Base-by-base conservation (phyloP, 2,888 invertebrate genomes). In the Xylota sylvarum region DNA sequence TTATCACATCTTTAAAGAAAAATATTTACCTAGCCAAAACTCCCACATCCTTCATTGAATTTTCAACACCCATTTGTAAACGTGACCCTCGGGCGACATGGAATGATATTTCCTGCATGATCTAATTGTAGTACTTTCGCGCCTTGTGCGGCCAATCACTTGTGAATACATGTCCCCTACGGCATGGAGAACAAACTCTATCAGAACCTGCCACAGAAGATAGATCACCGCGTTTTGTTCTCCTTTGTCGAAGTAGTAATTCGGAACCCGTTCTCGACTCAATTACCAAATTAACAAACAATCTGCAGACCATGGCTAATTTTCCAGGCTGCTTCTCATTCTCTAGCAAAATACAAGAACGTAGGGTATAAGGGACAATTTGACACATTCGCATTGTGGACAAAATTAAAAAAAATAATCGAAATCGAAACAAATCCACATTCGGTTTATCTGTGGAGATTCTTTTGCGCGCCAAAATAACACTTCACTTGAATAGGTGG, bases 401-500 rank as follows among this genome's bases (percentile, higher is more conserved):
- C 32, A 0, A 46, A 14, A 10, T 60, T 48, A 5, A n/a, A n/a
- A n/a, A n/a, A n/a, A 6, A 19, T 7, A 23, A 27, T 30, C 23
- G 60, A 37, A 32, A 30, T 17, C 46, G 46, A 30, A 48, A n/a
- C n/a, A n/a, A 46, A 48, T 23, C 17, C 46, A 30, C 64, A 64
- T 46, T 48, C 48, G 48, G 64, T 64, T 64, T 46, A 64, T 30
- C 17, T 17, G 46, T 30, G 17, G 23, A 32, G 48, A 12, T 12
- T 12, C 43, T 64, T 46, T 48, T 32, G 48, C 64, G 64, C 64
- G 32, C 48, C 64, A 64, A 48, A 48, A 5, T 37, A 48, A 35
- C 32, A 64, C 64, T 64, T 32, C 64, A 64, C 30, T 19, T 67
- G 65, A 67, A 67, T 67, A 67, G 65, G 37, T 50, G 65, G 65